These are phyloP conservation scores for Drosophila nigrodunni DNA, from an alignment of 1,140 invertebrate genomes.

Conservation along the genomic window DNA sequence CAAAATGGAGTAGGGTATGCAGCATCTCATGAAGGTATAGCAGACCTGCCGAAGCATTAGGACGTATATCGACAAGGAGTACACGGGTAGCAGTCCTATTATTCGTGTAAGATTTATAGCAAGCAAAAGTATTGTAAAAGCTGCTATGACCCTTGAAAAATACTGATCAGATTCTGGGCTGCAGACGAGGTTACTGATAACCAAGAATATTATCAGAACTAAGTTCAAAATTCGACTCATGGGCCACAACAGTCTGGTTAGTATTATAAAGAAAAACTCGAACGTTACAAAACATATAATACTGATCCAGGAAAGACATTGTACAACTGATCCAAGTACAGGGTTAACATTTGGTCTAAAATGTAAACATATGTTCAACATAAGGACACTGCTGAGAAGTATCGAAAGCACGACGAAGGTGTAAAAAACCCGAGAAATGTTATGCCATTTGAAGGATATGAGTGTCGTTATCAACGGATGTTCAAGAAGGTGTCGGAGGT, in stretches of 20 bases:
- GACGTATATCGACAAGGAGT: constrained; percentile 88
- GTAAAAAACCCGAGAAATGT: constrained; percentile 88
- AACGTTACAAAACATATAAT: constrained; percentile 86
- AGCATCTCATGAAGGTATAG: constrained; percentile 90
- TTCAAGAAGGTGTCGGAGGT: constrained; percentile 88
- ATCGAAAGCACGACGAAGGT: constrained; percentile 89
- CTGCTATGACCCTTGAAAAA: constrained; percentile 85
- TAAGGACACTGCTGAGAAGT: constrained; percentile 88
- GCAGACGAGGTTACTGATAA: neutral
- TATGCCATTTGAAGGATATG: constrained; percentile 89
- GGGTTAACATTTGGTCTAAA: constrained; percentile 30
- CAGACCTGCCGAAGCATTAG: constrained; percentile 91
- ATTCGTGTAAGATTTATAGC: constrained; percentile 90
- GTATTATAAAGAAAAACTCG: constrained; percentile 77
- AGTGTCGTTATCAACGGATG: constrained; percentile 92
- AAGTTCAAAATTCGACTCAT: neutral
- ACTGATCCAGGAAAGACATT: constrained; percentile 84
- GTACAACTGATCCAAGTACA: neutral
- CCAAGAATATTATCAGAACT: neutral
- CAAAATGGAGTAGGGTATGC: constrained; percentile 90
- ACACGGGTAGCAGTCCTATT: constrained; percentile 89
- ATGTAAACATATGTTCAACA: constrained; percentile 87
- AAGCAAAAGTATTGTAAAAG: constrained; percentile 89
- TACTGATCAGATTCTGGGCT: neutral
- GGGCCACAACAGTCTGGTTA: constrained; percentile 85